phyloP scores from a whole-genome alignment of 2,113 vertebrate genomes.

The Asarcornis scutulata region DNA sequence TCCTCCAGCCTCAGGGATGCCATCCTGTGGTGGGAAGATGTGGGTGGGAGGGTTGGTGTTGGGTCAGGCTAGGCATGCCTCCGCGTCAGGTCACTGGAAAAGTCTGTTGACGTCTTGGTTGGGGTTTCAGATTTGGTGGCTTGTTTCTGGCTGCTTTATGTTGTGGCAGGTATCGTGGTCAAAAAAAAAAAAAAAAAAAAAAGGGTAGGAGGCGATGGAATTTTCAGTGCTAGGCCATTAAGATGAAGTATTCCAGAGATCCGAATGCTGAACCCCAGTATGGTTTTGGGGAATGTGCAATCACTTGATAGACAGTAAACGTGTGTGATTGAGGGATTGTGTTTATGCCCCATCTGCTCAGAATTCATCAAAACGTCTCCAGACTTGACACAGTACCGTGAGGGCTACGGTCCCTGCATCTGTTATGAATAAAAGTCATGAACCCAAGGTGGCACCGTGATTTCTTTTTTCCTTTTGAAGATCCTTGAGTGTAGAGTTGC shows the following conservation, averaged over 20 bases:
- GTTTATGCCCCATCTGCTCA: conserved; percentile 64
- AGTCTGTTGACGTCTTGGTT: neutral
- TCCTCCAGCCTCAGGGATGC: neutral
- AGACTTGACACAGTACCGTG: neutral
- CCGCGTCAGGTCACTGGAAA: neutral
- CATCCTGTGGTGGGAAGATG: neutral
- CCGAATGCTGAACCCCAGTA: neutral
- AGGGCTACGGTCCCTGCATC: conserved; percentile 36
- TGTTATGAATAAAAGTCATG: conserved; percentile 48
- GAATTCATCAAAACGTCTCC: conserved; percentile 61
- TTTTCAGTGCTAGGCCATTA: neutral
- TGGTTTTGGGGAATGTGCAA: neutral
- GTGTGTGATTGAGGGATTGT: conserved; percentile 7
- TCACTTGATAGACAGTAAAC: conserved; percentile 14
- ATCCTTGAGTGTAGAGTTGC: conserved; percentile 50
- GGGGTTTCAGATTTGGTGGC: neutral
- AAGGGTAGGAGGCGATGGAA: neutral
- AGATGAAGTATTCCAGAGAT: neutral
- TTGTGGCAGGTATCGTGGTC: neutral
- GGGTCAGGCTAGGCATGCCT: neutral
- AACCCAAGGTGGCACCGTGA: conserved; percentile 42
- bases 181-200: neutral
- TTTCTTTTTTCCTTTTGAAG: conserved; percentile 66
- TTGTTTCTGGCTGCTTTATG: neutral
- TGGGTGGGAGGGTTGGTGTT: neutral